phyloP scores from a whole-genome alignment of 2,797 vertebrate species.

The Staurois parvus region DNA sequence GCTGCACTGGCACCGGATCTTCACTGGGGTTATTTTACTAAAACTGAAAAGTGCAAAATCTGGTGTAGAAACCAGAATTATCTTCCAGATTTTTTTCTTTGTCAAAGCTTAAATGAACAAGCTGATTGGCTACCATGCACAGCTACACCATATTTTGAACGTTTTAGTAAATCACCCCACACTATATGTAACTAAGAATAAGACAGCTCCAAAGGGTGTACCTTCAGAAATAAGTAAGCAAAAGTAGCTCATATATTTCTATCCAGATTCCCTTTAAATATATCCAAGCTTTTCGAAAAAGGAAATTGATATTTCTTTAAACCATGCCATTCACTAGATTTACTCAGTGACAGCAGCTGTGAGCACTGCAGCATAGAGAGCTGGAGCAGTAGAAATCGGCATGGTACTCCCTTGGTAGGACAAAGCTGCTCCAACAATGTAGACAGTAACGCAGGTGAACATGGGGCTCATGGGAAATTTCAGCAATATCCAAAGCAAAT shows the following conservation, averaged over 20 bases:
- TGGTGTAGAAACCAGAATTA: too few species aligned
- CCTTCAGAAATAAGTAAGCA: background rate
- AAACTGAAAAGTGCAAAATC: too few species aligned
- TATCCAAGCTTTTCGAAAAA: background rate
- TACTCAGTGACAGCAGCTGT: background rate
- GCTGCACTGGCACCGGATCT: too few species aligned
- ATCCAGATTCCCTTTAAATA: background rate
- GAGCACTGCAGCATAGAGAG: background rate
- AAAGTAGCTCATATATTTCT: background rate
- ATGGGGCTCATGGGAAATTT: background rate
- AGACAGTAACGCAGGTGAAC: conserved; percentile 1
- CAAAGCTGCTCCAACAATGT: background rate
- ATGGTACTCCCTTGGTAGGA: background rate
- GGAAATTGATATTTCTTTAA: background rate
- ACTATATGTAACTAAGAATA: too few species aligned
- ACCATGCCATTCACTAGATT: background rate
- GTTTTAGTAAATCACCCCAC: too few species aligned
- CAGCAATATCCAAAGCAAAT: background rate
- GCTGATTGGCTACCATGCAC: too few species aligned
- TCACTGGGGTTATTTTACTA: too few species aligned
- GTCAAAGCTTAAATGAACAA: too few species aligned
- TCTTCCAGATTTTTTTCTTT: too few species aligned
- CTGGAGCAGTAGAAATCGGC: background rate
- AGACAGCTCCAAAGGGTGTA: background rate
- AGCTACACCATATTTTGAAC: too few species aligned